Evolutionary conservation across 2,888 invertebrate species (phyloP).

Genomic region (Trichogramma dendrolimi): DNA sequence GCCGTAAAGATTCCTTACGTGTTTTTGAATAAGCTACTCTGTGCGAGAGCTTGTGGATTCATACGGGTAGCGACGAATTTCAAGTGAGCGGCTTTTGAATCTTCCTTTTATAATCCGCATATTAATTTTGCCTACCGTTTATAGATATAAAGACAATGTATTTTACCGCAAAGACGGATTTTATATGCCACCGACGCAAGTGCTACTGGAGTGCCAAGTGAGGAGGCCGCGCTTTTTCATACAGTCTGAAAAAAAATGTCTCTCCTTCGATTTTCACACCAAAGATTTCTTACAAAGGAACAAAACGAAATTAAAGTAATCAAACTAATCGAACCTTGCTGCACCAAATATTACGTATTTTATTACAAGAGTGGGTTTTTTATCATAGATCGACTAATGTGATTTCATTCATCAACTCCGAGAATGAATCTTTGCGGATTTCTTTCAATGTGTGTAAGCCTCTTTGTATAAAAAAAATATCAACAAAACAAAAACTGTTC

Average conservation of each 20-base stretch:
- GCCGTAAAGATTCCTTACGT: slow-evolving; percentile 9
- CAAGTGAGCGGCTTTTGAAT: slow-evolving; percentile 29
- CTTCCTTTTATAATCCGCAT: not conserved
- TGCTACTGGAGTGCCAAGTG: slow-evolving; percentile 28
- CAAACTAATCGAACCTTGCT: not conserved
- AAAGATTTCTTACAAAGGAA: slow-evolving; percentile 7
- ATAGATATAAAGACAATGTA: slow-evolving; percentile 32
- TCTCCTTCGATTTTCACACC: slow-evolving; percentile 16
- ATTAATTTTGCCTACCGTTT: slow-evolving; percentile 5
- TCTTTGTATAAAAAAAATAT: slow-evolving; percentile 30
- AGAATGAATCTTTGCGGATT: slow-evolving; percentile 27
- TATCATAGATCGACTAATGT: slow-evolving; percentile 26
- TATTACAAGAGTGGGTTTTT: not conserved
- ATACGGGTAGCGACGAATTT: slow-evolving; percentile 35
- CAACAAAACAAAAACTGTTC: slow-evolving; percentile 14
- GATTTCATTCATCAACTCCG: slow-evolving; percentile 36
- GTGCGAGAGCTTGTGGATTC: slow-evolving; percentile 34
- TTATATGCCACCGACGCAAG: slow-evolving; percentile 34
- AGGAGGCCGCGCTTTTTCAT: not conserved
- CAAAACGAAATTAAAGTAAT: slow-evolving; percentile 9
- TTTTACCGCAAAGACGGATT: slow-evolving; percentile 35
- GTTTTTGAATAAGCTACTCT: not conserved
- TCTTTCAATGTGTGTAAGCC: slow-evolving; percentile 33
- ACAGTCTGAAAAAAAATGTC: slow-evolving; percentile 3
- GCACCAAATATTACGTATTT: not conserved